Base-by-base conservation (phyloP, 2,113 vertebrate genomes). In the Nettapus auritus region DNA sequence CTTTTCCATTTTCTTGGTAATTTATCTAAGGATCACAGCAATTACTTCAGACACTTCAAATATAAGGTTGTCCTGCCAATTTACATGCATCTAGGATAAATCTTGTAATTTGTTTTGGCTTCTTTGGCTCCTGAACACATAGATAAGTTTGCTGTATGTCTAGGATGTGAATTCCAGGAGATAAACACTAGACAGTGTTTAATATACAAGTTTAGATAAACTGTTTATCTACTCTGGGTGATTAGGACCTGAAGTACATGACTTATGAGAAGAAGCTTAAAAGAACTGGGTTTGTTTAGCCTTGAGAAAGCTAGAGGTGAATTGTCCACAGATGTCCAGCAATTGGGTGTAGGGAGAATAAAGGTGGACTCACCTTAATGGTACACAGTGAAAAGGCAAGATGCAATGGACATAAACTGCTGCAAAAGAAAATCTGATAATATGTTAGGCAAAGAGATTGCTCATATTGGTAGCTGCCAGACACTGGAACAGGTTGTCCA, bases 41-140 rank as follows among this genome's bases (percentile, higher is more conserved):
- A 33, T 95, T 93, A 95, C 86, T 95, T 92, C 68, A 92, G 76
- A 78, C 62, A 76, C 31, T 84, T 75, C 16, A 80, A 50, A 56
- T 91, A 75, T 55, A 67, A 87, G 22, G 53, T 71, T 96, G 48
- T 85, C 29, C 38, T 89, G 57, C 22, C 68, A 70, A 81, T 86
- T 95, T 88, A 63, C 15, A 78, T 86, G 68, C 64, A 92, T 78
- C 83, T 90, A 83, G 56, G 86, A 93, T 86, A 94, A 93, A 84
- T 84, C 46, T 57, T 88, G 36, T 81, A 26, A 83, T 88, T 91
- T 86, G 11, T 80, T 90, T 93, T 86, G 55, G 36, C 33, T 93
- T 26, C 17, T 90, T 31, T 77, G 22, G 62, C 68, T 83, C 36
- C 79, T 80, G 62, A 81, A 90, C 46, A 59, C 36, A 50, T 77